Conservation (phyloP, 2,113 vertebrate genomes). For the Atractosteus spatula region DNA sequence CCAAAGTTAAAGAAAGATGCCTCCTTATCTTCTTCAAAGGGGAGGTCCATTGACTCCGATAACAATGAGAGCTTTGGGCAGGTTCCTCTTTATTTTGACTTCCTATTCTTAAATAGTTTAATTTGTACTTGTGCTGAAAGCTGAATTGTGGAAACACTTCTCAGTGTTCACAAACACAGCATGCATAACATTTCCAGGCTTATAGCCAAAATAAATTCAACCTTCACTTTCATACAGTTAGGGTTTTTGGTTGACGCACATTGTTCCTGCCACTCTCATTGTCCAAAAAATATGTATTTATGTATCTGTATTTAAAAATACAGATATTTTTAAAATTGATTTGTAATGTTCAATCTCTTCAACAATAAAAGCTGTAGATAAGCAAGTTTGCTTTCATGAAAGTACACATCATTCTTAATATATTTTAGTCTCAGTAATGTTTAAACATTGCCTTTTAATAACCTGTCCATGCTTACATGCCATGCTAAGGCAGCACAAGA, state of each 20-base stretch:
- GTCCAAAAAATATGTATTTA: too few species aligned
- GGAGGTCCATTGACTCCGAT: constrained; percentile 20
- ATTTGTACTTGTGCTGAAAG: constrained; percentile 61
- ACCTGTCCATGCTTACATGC: too few species aligned
- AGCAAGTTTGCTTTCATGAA: too few species aligned
- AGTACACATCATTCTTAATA: too few species aligned
- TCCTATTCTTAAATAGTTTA: constrained; percentile 37
- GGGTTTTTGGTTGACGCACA: not conserved
- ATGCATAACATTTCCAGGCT: constrained; percentile 26
- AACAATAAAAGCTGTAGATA: too few species aligned
- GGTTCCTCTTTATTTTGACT: constrained; percentile 62
- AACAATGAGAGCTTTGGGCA: constrained; percentile 47
- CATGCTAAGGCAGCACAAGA: too few species aligned
- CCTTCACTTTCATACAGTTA: not conserved
- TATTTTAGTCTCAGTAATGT: too few species aligned
- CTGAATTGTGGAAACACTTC: constrained; percentile 48
- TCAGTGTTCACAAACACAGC: constrained; percentile 33
- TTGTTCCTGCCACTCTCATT: not conserved
- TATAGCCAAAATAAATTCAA: not conserved
- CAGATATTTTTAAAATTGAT: too few species aligned
- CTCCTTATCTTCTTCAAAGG: constrained; percentile 28
- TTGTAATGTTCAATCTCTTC: too few species aligned
- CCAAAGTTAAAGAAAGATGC: constrained; percentile 49
- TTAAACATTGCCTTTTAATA: too few species aligned
- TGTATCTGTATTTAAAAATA: too few species aligned